Evolutionary conservation across 1,140 invertebrate genomes (phyloP).

Genomic region (Cryptotermes secundus): DNA sequence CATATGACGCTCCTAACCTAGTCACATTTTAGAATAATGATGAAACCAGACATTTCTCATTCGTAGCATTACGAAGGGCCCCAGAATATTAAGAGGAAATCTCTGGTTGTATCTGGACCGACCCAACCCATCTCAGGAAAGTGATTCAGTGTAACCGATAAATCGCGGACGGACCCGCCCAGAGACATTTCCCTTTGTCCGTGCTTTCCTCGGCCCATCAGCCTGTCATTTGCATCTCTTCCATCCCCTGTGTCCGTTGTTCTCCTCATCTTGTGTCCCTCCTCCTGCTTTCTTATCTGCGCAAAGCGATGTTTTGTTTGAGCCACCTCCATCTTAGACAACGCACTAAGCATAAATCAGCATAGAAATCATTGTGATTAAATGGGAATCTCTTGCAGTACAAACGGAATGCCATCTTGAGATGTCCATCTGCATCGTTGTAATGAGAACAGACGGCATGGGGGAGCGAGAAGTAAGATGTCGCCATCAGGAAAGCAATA

Average conservation of each 20-base stretch:
- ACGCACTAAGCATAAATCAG: neutral
- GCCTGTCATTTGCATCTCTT: neutral
- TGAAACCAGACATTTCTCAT: neutral
- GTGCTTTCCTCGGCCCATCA: neutral
- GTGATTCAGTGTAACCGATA: constrained; percentile 3
- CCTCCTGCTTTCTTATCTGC: neutral
- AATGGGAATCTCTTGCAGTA: neutral
- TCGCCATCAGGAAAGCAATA: neutral
- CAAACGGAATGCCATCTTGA: neutral
- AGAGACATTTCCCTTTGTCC: neutral
- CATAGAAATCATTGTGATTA: neutral
- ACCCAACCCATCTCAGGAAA: neutral
- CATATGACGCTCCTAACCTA: neutral
- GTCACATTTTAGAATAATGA: neutral
- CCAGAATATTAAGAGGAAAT: constrained; percentile 1
- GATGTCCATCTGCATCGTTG: neutral
- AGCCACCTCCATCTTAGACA: neutral
- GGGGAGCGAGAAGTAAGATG: neutral
- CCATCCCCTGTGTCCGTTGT: neutral
- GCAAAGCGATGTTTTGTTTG: neutral
- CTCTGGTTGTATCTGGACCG: neutral
- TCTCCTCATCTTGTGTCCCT: neutral
- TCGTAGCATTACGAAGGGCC: neutral
- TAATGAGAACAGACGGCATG: neutral
- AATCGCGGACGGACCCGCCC: neutral